These are phyloP conservation scores for Dysidea cf. avara DNA, from an alignment of 37 sponge, comb jelly and placozoan genomes.

Conservation along the genomic window DNA sequence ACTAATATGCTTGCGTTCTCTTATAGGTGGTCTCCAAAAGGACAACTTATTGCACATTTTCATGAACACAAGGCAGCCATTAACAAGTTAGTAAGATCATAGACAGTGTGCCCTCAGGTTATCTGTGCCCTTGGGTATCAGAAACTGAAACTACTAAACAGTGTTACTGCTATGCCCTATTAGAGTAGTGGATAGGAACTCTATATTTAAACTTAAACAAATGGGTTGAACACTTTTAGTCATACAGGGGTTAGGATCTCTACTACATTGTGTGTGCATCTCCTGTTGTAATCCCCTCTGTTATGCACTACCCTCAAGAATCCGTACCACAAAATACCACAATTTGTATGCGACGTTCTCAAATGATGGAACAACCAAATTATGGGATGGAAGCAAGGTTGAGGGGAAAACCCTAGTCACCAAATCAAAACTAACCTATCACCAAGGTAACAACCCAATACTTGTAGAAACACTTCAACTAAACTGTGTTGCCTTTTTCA, in stretches of 20 bases:
- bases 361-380: constrained; percentile 80
- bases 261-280: not conserved
- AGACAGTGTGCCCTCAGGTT: no score
- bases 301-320: constrained; percentile 38
- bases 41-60: constrained; percentile 81
- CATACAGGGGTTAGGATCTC: no score
- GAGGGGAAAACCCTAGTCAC: constrained; percentile 69
- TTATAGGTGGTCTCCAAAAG: constrained; percentile 78
- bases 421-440: constrained; percentile 58
- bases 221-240: no score
- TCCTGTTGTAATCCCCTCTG: not conserved
- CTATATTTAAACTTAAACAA: no score
- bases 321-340: constrained; percentile 49
- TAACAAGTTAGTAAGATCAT: no score
- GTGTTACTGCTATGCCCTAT: no score
- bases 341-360: constrained; percentile 88
- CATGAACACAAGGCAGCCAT: constrained; percentile 88
- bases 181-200: no score
- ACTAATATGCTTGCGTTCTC: not conserved
- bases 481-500: not conserved
- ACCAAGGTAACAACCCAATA: constrained; percentile 9
- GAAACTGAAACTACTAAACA: no score
- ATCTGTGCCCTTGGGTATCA: no score
- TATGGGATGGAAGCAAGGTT: constrained; percentile 82
- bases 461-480: not conserved